Base-by-base conservation (phyloP, 1,140 invertebrate species). In the Tetramorium parvispinum region DNA sequence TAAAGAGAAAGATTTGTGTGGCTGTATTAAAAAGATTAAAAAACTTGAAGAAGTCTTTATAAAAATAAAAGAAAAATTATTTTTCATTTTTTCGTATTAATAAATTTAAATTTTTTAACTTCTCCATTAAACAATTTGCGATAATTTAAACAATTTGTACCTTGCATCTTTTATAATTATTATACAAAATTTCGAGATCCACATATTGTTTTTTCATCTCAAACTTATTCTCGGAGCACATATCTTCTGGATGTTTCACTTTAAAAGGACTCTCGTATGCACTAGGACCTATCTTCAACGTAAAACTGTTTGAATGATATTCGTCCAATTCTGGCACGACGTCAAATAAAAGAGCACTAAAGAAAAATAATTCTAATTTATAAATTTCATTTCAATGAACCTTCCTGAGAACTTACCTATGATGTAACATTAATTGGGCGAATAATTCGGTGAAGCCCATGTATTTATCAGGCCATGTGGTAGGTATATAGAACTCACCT, bases 321-420 rank as follows among this genome's bases (percentile, higher is more conserved):
- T 90, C 92, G 46, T 93, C 75, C 0, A 93, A 70, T 49, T 91
- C 92, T 18, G 92, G 87, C 27, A 86, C 61, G 8, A 94, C 68
- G 24, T 94, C 92, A 65, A 94, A 94, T 46, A 94, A 71, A 55
- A 91, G 65, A 68, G 91, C 75, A 43, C 92, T 94, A 24, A 6
- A 85, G 68, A 88, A 3, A 85, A 76, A 87, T 24, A 75, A 73
- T 82, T 6, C 5, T 37, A 75, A 75, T 75, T 86, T 76, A 37
- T 59, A 82, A 57, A 40, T 21, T 53, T 53, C 6, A 21, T 65
- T 40, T 43, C 11, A 66, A 32, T 8, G 5, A 68, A 32, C 61
- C 70, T 49, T 46, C 1, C 6, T 18, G 0, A 78, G 8, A 16
- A 65, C 53, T 71, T 70, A 91, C 90, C 71, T 91, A 6, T 91